Evolutionary conservation across 2,797 vertebrate species (phyloP), one percentile per base, ranked within the genome.

Genomic region (Cyprinodon diabolis): DNA sequence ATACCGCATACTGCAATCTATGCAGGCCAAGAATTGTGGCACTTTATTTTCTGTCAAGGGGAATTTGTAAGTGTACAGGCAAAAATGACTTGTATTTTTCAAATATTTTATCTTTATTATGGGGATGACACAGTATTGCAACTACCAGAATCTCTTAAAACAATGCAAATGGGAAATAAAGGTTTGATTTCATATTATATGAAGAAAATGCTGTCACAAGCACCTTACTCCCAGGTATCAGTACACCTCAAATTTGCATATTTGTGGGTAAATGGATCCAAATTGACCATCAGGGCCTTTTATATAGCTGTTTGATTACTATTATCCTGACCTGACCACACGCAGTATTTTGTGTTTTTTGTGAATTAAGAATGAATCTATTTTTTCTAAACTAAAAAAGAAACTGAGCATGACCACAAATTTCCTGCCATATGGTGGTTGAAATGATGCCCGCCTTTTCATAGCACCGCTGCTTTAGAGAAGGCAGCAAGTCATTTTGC

Each of bases 1-100:
- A 95, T 94, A 95, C 90, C 86, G 90, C 93, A 92, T 90, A 94
- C 94, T 95, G 95, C 94, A 94, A 95, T 91, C 95, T 95, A 95
- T 96, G 95, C 95, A 95, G 95, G 94, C 94, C 95, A 95, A 95
- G 92, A 95, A 95, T 92, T 87, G 92, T 93, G 93, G 94, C 94
- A 94, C 94, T 95, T 95, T 95, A 95, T 94, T 94, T 95, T 94
- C 93, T 94, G 92, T 94, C 92, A 87, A 89, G 87, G 91, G 90
- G 90, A 94, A 93, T 95, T 94, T 95, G 89, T 95, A 93, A 93
- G 87, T 94, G 93, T 95, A 94, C 93, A 95, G 92, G 90, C 92
- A 91, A 91, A 95, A 94, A 93, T 88, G 82, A 93, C 86, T 90
- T 94, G 94, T 95, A 94, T 95, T 95, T 95, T 95, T 95, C 87